Conservation (phyloP, 1,140 invertebrate species). For the Drosophila lacteicornis region DNA sequence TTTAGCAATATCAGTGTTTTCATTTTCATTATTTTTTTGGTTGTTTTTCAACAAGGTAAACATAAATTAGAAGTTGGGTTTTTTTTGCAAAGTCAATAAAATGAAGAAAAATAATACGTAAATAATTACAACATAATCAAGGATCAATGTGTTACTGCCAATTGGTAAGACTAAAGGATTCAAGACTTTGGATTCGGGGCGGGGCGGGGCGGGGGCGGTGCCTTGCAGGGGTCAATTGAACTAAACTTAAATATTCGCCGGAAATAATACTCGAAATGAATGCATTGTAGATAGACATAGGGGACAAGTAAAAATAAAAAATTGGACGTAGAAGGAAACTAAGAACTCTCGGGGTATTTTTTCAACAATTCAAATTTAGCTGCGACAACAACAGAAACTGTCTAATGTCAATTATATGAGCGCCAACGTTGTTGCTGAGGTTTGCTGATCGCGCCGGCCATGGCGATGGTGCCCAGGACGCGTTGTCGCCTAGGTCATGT, state of each 20-base stretch:
- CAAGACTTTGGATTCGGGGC: conserved; percentile 12
- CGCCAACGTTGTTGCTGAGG: conserved; percentile 32
- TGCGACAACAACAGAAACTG: conserved; percentile 62
- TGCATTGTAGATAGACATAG: conserved; percentile 51
- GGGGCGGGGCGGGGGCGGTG: neutral
- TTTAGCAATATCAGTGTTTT: conserved; percentile 50
- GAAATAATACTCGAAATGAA: conserved; percentile 77
- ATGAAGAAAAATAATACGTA: conserved; percentile 60
- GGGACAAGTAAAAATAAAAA: conserved; percentile 52
- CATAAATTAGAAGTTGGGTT: conserved; percentile 42
- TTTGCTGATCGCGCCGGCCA: conserved; percentile 16
- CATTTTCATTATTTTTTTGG: conserved; percentile 9
- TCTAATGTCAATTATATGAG: conserved; percentile 43
- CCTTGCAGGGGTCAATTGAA: conserved; percentile 36
- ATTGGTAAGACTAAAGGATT: conserved; percentile 58
- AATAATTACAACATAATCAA: conserved; percentile 62
- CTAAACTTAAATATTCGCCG: conserved; percentile 80
- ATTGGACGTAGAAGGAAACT: conserved; percentile 36
- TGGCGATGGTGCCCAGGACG: conserved; percentile 2
- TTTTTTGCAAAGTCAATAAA: conserved; percentile 36
- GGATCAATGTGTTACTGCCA: conserved; percentile 49
- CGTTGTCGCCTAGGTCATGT: conserved; percentile 85
- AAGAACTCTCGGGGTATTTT: conserved; percentile 46
- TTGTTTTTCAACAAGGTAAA: conserved; percentile 26
- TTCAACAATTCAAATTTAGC: conserved; percentile 62